Conservation (phyloP, 1,140 invertebrate genomes). For the Schlechtendalia chinensis region DNA sequence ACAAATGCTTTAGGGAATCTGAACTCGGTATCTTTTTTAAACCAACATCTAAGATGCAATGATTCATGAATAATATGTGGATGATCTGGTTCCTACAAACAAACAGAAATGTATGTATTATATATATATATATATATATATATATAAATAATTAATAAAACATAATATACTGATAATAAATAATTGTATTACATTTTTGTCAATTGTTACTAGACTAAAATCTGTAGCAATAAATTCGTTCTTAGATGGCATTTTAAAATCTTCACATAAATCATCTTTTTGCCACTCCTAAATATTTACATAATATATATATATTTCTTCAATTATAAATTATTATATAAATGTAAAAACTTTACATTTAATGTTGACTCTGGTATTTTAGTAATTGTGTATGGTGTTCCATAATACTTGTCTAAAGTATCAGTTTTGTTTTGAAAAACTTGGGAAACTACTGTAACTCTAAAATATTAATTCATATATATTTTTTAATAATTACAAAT, state of each 20-base stretch:
- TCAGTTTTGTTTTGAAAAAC: constrained; percentile 66
- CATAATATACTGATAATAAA: background rate
- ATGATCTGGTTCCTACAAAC: constrained; percentile 57
- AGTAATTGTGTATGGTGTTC: constrained; percentile 78
- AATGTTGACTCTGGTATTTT: constrained; percentile 66
- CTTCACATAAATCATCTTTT: constrained; percentile 62
- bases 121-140: no score
- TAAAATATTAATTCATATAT: constrained; percentile 53
- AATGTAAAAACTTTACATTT: constrained; percentile 57
- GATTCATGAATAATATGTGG: constrained; percentile 79
- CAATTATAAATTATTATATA: no score
- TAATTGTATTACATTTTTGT: constrained; percentile 61
- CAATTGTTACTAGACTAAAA: constrained; percentile 73
- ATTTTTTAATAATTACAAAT: background rate
- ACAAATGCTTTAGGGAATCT: constrained; percentile 83
- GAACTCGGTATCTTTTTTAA: constrained; percentile 91
- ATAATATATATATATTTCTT: no score
- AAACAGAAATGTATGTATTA: no score
- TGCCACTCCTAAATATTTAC: constrained; percentile 68
- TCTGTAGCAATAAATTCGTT: constrained; percentile 91
- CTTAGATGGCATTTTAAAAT: constrained; percentile 72
- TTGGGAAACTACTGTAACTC: constrained; percentile 72
- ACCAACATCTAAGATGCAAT: constrained; percentile 80
- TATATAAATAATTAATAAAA: no score
- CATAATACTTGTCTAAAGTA: constrained; percentile 81